Evolutionary conservation across 2,113 vertebrate genomes (phyloP).

Genomic region (Solenodon paradoxus): DNA sequence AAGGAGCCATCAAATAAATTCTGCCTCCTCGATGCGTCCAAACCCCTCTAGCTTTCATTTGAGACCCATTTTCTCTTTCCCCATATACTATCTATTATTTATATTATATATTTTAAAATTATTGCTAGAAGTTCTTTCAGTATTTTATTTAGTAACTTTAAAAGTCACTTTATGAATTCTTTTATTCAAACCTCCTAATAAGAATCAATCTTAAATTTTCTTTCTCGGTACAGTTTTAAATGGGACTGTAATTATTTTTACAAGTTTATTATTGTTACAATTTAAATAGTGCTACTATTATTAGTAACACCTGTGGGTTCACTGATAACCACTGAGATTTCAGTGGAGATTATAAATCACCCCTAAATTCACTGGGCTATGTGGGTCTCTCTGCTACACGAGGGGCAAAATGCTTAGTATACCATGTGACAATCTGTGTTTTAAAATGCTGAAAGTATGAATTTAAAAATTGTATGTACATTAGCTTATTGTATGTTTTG

Average conservation of each 20-base stretch:
- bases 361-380: neutral
- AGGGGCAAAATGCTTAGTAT: neutral
- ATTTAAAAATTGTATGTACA: neutral
- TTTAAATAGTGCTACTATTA: neutral
- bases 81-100: neutral
- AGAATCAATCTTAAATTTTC: slow-evolving; percentile 21
- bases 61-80: neutral
- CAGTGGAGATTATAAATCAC: neutral
- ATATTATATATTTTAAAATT: neutral
- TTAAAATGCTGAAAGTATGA: neutral
- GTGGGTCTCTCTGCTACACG: neutral
- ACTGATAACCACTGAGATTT: neutral
- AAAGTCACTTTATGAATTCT: slow-evolving; percentile 16
- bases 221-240: slow-evolving; percentile 9
- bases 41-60: neutral
- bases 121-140: neutral
- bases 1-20: neutral
- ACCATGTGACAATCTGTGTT: neutral
- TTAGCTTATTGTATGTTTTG: neutral
- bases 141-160: neutral
- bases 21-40: neutral
- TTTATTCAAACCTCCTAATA: neutral
- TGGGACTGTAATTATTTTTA: neutral
- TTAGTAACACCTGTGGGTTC: neutral
- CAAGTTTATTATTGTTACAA: neutral